Percentiles rank a stretch among this genome's conserved stretches.
Evolutionary conservation across 2,113 vertebrate genomes (phyloP).

Genomic region (Hyaena hyaena): DNA sequence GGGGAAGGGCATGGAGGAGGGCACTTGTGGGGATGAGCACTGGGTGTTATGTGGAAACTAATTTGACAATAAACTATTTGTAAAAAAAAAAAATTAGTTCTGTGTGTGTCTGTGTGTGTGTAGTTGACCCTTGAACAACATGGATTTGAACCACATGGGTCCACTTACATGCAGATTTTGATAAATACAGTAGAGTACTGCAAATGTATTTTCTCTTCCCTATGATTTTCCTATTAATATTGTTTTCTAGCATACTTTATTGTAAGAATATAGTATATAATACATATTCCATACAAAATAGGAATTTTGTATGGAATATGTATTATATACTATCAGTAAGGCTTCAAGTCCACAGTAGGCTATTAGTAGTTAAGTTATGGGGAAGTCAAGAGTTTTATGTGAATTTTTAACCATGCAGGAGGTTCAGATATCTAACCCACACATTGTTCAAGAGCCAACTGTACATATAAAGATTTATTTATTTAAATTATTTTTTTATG

Average conservation of each 20-base stretch:
- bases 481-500: neutral
- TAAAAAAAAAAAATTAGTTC: too few relatives aligned
- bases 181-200: neutral
- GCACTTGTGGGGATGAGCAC: too few relatives aligned
- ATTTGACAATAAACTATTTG: too few relatives aligned
- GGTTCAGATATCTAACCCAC: neutral
- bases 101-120: neutral
- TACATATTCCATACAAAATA: neutral
- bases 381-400: neutral
- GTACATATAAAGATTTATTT: neutral
- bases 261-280: neutral
- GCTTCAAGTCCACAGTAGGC: neutral
- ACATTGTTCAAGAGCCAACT: neutral
- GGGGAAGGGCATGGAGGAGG: too few relatives aligned
- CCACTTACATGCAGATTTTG: neutral
- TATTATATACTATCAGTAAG: neutral
- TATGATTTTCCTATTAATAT: neutral
- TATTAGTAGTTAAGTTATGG: neutral
- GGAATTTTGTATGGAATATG: too few relatives aligned
- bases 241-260: neutral
- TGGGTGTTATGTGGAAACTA: too few relatives aligned
- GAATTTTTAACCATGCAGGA: neutral
- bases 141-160: too few relatives aligned
- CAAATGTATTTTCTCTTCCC: neutral
- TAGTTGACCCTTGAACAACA: too few relatives aligned